Evolutionary conservation across 2,888 invertebrate species (phyloP).

Genomic region (Torymus auratus): DNA sequence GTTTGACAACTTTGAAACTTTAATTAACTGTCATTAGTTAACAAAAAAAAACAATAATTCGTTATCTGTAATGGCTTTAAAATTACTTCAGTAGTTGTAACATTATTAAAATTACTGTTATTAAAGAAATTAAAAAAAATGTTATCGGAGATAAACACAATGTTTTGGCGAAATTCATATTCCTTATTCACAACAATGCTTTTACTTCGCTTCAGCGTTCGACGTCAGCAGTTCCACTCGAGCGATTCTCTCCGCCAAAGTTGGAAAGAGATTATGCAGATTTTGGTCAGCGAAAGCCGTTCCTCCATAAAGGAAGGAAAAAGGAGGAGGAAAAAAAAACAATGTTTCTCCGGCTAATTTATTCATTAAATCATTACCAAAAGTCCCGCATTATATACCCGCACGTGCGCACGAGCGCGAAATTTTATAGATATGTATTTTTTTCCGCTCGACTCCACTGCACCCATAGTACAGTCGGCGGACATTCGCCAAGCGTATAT

Average conservation of each 20-base stretch:
- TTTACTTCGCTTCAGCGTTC: neutral
- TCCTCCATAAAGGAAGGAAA: conserved; percentile 19
- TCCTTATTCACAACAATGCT: neutral
- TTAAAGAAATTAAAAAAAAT: no score
- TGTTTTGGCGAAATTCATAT: no score
- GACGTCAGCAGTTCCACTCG: conserved; percentile 20
- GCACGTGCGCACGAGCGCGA: neutral
- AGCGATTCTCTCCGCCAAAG: conserved; percentile 6
- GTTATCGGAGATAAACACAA: no score
- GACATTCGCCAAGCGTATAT: neutral
- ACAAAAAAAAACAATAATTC: no score
- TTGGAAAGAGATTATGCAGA: conserved; percentile 43
- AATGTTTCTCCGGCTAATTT: conserved; percentile 43
- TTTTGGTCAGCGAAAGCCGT: conserved; percentile 24
- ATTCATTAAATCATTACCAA: conserved; percentile 56
- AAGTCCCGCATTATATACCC: conserved; percentile 24
- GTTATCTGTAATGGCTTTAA: no score
- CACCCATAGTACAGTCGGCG: conserved; percentile 5
- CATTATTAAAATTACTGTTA: no score
- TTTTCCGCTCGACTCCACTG: conserved; percentile 16
- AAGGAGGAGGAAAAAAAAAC: neutral
- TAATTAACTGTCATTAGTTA: no score
- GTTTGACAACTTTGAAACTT: no score
- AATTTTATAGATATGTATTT: conserved; percentile 42
- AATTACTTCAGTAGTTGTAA: no score